phyloP scores from a whole-genome alignment of 2,888 invertebrate genomes.

The Caprella mutica region DNA sequence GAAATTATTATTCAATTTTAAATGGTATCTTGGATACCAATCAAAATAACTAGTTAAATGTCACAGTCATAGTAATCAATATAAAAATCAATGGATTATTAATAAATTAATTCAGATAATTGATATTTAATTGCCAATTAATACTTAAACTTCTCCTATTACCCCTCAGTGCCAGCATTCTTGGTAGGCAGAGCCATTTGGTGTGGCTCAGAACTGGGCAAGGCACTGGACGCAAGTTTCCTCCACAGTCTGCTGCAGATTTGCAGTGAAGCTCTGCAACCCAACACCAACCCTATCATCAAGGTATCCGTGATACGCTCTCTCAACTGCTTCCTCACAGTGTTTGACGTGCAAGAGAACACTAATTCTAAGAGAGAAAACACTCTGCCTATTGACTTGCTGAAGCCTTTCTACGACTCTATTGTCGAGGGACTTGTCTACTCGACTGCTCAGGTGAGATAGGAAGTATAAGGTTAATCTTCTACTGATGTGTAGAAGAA shows the following conservation, averaged over 20 bases:
- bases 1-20: too few species aligned
- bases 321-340: neutral
- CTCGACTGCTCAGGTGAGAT: constrained; percentile 21
- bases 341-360: neutral
- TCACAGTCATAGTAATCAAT: too few species aligned
- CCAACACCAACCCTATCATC: constrained; percentile 46
- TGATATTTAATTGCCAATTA: constrained; percentile 11
- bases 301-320: constrained; percentile 43
- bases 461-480: neutral
- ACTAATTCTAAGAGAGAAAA: neutral
- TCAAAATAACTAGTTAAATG: too few species aligned
- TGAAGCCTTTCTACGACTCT: constrained; percentile 32
- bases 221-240: constrained; percentile 45
- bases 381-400: neutral
- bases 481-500: neutral
- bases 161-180: constrained; percentile 42
- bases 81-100: too few species aligned
- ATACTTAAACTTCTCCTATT: constrained; percentile 6
- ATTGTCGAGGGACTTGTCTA: constrained; percentile 34
- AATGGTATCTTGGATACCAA: too few species aligned
- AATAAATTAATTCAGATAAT: too few species aligned
- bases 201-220: constrained; percentile 47
- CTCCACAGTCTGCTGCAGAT: constrained; percentile 45
- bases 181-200: constrained; percentile 49
- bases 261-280: constrained; percentile 47